A percentile compares a stretch with the other conserved stretches of the same genome.
Evolutionary conservation across 2,113 vertebrate genomes (phyloP).

Genomic region (Castor canadensis): DNA sequence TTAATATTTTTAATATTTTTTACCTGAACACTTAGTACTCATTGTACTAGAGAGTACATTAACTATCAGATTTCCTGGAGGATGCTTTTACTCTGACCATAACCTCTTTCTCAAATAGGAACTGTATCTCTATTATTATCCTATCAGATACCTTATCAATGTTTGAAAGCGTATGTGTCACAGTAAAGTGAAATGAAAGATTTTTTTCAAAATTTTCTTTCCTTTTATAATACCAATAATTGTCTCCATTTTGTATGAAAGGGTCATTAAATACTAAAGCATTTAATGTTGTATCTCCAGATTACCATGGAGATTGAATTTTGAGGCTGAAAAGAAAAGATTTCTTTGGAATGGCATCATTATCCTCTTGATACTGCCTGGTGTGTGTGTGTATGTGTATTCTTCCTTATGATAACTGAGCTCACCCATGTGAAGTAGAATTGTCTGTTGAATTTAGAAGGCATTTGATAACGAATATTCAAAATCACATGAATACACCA

Average conservation of each 20-base stretch:
- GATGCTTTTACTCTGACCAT: neutral
- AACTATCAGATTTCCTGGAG: neutral
- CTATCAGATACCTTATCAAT: neutral
- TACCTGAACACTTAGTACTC: neutral
- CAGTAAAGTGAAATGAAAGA: slow-evolving; percentile 43
- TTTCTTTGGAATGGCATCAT: neutral
- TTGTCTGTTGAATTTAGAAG: slow-evolving; percentile 13
- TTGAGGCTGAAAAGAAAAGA: neutral
- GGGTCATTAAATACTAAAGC: neutral
- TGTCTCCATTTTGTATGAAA: neutral
- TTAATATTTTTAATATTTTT: slow-evolving; percentile 17
- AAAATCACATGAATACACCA: neutral
- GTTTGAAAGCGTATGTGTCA: neutral
- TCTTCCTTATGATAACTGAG: neutral
- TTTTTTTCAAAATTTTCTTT: slow-evolving; percentile 10
- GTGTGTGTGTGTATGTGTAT: neutral
- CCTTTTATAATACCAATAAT: neutral
- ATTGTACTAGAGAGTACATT: neutral
- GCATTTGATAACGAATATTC: neutral
- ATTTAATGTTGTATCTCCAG: neutral
- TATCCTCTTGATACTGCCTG: neutral
- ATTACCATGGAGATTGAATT: neutral
- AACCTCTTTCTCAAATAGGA: neutral
- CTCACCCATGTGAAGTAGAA: neutral
- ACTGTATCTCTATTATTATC: neutral